These are phyloP conservation scores for Xestia xanthographa DNA, from an alignment of 2,888 invertebrate genomes.

Conservation along the genomic window DNA sequence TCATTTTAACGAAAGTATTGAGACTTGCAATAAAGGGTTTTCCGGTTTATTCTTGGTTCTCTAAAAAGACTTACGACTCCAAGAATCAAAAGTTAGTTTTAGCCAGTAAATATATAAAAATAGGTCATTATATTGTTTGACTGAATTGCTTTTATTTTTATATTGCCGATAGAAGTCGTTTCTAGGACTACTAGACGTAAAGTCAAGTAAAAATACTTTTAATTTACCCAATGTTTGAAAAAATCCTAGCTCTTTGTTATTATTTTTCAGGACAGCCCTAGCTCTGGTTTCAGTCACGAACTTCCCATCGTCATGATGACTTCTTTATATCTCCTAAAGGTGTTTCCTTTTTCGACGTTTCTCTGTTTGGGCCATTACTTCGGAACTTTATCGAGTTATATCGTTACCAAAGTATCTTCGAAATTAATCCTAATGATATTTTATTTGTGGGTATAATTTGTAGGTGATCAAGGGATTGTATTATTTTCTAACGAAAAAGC, in stretches of 20 bases:
- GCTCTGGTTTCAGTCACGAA: slow-evolving; percentile 56
- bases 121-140: not conserved
- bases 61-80: not conserved
- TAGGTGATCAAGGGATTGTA: not conserved
- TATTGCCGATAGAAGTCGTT: not conserved
- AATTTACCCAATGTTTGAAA: not conserved
- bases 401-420: slow-evolving; percentile 22
- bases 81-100: not conserved
- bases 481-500: not conserved
- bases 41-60: not conserved
- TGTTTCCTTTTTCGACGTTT: slow-evolving; percentile 41
- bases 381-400: slow-evolving; percentile 48
- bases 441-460: slow-evolving; percentile 25
- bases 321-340: slow-evolving; percentile 59
- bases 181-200: not conserved
- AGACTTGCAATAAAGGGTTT: not conserved
- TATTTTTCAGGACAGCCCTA: slow-evolving; percentile 49
- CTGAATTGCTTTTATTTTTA: not conserved
- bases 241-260: not conserved
- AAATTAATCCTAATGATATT: slow-evolving; percentile 29
- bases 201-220: not conserved
- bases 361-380: slow-evolving; percentile 40
- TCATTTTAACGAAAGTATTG: not conserved
- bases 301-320: slow-evolving; percentile 63
- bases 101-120: not conserved